Evolutionary conservation across 2,888 invertebrate genomes (phyloP), one percentile per base, ranked within the genome.

Genomic region (Meiosimyza platycephala): DNA sequence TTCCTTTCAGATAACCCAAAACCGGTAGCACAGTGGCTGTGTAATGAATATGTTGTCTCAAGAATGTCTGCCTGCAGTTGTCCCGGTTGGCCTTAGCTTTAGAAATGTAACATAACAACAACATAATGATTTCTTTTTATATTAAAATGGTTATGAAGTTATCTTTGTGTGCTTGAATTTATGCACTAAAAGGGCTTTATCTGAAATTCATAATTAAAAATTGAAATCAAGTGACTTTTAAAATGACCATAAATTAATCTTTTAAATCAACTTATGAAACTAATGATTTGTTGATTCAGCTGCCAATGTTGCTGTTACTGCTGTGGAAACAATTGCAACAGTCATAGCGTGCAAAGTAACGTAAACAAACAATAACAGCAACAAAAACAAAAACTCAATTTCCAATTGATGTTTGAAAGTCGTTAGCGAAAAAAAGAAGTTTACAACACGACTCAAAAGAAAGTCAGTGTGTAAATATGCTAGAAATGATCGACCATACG

Each of bases 341-440:
- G 57, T 15, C 57, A 57, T 57, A 57, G 57, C 57, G 57, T 57
- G 57, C 11, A 13, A 57, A 22, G 57, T 57, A 28, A 28, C 18
- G 22, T 28, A 57, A 57, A 40, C 40, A 40, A 40, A 40, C 40
- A 40, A 40, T 40, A 40, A 28, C 57, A 57, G 12, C 57, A 62
- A 16, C 62, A 3, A 63, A 47, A 48, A 50, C 63, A 63, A 50
- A 40, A 40, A 40, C 40, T 9, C 6, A 40, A 40, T 9, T 18
- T 13, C 47, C 63, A 63, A 50, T 48, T n/a, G 13, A 48, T 40
- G 18, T 63, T 63, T 57, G 57, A 57, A 57, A 57, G 57, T 22
- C 22, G 57, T 28, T 57, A 28, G 28, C 18, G 9, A 55, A 55
- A n/a, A n/a, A 55, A 18, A n/a, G n/a, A 55, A 18, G 55, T 57